Base-by-base conservation (phyloP, 2,113 vertebrate genomes). In the Crotalus tigris region DNA sequence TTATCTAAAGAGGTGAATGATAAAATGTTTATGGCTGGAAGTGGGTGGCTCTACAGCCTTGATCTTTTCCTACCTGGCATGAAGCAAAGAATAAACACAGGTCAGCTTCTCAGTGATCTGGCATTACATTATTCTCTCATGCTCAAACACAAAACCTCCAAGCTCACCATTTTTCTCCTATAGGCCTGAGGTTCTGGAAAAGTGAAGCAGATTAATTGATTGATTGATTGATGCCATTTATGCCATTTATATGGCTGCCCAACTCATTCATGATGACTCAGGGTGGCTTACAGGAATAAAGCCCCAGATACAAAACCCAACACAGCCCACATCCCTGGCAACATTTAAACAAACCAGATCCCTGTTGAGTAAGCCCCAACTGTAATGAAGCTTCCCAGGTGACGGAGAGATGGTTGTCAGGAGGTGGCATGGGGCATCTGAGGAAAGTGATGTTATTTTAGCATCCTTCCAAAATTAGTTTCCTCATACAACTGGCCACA, bases 81-180 rank as follows among this genome's bases (percentile, higher is more conserved):
- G 26, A 69, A 75, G 91, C 39, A 6, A 87, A 91, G 88, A 69
- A 87, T 90, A 90, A 39, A 29, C 81, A 51, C 39, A 87, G 91
- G 88, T 90, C 93, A 92, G 81, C 88, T 90, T 59, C 87, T 87
- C 81, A 87, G 23, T 39, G 39, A 39, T 39, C 39, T 39, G 39
- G 88, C 92, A 94, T 94, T 75, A 87, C 58, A 57, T 90, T 90
- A 59, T 94, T 92, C 81, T 92, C 93, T 92, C 39, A 8, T 49
- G 75, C 57, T 92, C 81, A 75, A 69, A 90, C 51, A 54, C 75
- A 92, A 88, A 92, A 88, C 8, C 58, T 87, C 86, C 19, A n/a
- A 69, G 57, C 26, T 81, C 58, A 39, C 57, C 46, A 88, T 51
- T 92, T 93, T 92, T 87, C 75, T 90, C 39, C 57, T 92, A 90